phyloP scores from a whole-genome alignment of 1,140 invertebrate species.

The Theocolax elegans region DNA sequence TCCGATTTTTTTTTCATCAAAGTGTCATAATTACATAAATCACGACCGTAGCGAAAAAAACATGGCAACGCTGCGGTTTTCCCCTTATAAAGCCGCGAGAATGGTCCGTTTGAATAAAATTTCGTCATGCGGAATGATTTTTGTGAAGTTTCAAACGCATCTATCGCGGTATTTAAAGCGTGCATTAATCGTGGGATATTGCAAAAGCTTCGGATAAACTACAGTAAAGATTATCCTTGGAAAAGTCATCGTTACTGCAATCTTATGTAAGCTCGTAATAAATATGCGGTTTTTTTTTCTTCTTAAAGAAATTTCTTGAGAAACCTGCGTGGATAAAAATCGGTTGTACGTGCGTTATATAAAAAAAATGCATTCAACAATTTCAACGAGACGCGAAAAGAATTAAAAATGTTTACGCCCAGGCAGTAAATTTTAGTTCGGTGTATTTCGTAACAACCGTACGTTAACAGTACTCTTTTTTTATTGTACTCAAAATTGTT shows the following conservation, averaged over 20 bases:
- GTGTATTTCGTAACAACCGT: too few species aligned
- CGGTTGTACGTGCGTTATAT: constrained; percentile 12
- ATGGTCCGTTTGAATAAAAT: constrained; percentile 24
- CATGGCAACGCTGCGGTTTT: constrained; percentile 31
- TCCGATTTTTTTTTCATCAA: background rate
- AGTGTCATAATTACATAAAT: too few species aligned
- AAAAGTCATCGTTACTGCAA: constrained; percentile 20
- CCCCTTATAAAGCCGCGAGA: constrained; percentile 20
- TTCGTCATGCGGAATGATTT: background rate
- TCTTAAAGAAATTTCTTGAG: constrained; percentile 23
- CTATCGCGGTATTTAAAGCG: constrained; percentile 30
- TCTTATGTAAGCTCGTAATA: constrained; percentile 31
- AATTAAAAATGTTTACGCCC: too few species aligned
- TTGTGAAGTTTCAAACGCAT: constrained; percentile 7
- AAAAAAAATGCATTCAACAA: too few species aligned
- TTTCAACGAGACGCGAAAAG: too few species aligned
- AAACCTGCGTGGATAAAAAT: constrained; percentile 22
- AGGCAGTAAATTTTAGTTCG: too few species aligned
- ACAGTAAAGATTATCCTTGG: constrained; percentile 32
- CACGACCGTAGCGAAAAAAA: constrained; percentile 1
- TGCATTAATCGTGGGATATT: background rate
- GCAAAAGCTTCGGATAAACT: constrained; percentile 16
- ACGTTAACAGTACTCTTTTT: too few species aligned
- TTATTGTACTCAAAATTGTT: too few species aligned
- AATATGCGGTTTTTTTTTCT: background rate